phyloP scores from a whole-genome alignment of 1,140 invertebrate species.

The Bombus ignitus region DNA sequence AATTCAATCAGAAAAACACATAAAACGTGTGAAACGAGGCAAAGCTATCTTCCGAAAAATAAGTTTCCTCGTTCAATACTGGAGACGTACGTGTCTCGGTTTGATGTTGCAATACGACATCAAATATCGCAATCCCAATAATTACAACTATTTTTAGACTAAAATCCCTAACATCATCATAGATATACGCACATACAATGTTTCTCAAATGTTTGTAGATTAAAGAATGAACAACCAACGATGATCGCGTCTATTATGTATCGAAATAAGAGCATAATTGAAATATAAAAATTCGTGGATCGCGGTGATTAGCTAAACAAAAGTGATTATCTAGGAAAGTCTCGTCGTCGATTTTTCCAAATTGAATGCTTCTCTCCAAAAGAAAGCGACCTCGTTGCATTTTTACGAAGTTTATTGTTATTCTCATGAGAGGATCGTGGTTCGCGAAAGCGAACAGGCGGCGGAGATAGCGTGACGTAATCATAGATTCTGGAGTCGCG shows the following conservation, averaged over 20 bases:
- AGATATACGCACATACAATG: too few relatives aligned
- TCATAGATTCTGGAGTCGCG: background rate
- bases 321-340: background rate
- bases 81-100: background rate
- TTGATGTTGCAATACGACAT: background rate
- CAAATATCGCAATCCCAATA: background rate
- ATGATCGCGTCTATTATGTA: too few relatives aligned
- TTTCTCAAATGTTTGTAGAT: background rate
- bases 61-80: background rate
- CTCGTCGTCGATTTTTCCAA: background rate
- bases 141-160: background rate
- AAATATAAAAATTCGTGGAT: background rate
- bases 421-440: too few relatives aligned
- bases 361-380: background rate
- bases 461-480: slow-evolving; percentile 19
- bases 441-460: background rate
- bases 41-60: too few relatives aligned
- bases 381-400: background rate
- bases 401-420: too few relatives aligned
- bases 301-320: too few relatives aligned
- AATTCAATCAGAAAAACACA: background rate
- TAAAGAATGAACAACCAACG: background rate
- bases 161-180: background rate
- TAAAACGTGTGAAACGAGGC: too few relatives aligned
- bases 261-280: too few relatives aligned